Evolutionary conservation across 1,140 invertebrate genomes (phyloP).

Genomic region (Tetragnatha versicolor): DNA sequence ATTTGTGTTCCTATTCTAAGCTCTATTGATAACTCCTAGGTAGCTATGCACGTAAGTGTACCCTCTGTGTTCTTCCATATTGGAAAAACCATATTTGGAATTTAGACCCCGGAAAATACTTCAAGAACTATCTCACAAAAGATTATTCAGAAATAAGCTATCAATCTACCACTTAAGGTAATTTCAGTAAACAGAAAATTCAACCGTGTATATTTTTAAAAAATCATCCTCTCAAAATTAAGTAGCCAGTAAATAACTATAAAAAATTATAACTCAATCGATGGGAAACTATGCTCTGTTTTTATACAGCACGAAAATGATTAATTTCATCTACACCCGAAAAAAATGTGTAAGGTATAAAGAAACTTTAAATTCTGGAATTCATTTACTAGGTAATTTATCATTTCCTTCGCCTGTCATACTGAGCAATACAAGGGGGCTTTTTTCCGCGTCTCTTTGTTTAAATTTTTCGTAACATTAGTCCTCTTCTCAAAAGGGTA

Average conservation of each 20-base stretch:
- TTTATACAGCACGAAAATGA: slow-evolving; percentile 38
- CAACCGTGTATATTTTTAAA: too few relatives aligned
- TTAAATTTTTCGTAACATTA: slow-evolving; percentile 46
- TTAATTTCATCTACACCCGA: slow-evolving; percentile 46
- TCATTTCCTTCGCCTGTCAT: slow-evolving; percentile 44
- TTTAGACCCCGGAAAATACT: too few relatives aligned
- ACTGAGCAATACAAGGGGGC: slow-evolving; percentile 22
- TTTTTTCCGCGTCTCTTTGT: slow-evolving; percentile 20
- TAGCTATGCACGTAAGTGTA: too few relatives aligned
- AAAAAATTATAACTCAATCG: slow-evolving; percentile 46
- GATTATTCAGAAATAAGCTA: too few relatives aligned
- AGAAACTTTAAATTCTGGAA: slow-evolving; percentile 52
- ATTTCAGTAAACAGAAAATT: too few relatives aligned
- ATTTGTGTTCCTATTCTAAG: too few relatives aligned
- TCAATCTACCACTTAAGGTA: too few relatives aligned
- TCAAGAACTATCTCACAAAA: too few relatives aligned
- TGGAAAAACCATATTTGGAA: too few relatives aligned
- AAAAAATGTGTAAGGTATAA: slow-evolving; percentile 49
- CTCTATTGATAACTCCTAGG: too few relatives aligned
- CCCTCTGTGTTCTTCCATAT: too few relatives aligned
- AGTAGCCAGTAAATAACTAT: slow-evolving; percentile 37
- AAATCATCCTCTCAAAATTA: slow-evolving; percentile 22
- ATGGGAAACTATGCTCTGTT: slow-evolving; percentile 27
- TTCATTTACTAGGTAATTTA: slow-evolving; percentile 49
- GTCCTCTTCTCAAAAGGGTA: slow-evolving; percentile 34